These are phyloP conservation scores for Dendrocopos noguchii DNA, from an alignment of 2,113 vertebrate species.

Conservation along the genomic window DNA sequence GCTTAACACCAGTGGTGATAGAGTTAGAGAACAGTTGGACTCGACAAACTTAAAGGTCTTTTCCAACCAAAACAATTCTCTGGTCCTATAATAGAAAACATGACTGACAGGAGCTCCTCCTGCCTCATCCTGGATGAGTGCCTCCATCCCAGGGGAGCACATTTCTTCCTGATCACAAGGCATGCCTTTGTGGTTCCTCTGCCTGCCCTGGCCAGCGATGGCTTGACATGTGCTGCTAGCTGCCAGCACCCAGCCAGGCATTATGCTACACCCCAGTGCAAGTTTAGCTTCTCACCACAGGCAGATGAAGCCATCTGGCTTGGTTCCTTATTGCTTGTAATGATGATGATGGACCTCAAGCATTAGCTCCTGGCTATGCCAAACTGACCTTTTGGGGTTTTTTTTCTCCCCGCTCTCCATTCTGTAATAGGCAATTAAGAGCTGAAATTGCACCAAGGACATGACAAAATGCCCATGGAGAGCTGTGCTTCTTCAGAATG, in stretches of 20 bases:
- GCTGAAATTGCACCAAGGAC: constrained; percentile 8
- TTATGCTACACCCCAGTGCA: rapidly evolving
- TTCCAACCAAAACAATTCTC: too few relatives aligned
- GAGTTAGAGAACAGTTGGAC: too few relatives aligned
- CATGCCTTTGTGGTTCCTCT: not conserved
- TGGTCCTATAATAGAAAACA: not conserved
- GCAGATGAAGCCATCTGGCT: not conserved
- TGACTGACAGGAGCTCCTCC: not conserved
- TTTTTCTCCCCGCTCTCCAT: not conserved
- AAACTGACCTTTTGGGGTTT: not conserved
- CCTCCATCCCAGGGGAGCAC: not conserved
- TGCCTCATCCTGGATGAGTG: not conserved
- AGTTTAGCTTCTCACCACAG: not conserved
- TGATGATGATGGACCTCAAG: not conserved
- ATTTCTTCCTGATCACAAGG: not conserved
- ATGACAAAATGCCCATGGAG: not conserved
- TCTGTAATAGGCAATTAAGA: constrained; percentile 10
- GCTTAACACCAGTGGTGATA: too few relatives aligned
- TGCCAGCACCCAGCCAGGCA: not conserved
- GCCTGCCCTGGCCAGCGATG: not conserved
- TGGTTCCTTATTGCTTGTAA: not conserved
- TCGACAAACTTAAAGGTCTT: too few relatives aligned
- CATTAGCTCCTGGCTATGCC: not conserved
- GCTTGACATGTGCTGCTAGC: not conserved
- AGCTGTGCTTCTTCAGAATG: not conserved